phyloP scores from a whole-genome alignment of 2,113 vertebrate species.

The Dicerorhinus sumatrensis region DNA sequence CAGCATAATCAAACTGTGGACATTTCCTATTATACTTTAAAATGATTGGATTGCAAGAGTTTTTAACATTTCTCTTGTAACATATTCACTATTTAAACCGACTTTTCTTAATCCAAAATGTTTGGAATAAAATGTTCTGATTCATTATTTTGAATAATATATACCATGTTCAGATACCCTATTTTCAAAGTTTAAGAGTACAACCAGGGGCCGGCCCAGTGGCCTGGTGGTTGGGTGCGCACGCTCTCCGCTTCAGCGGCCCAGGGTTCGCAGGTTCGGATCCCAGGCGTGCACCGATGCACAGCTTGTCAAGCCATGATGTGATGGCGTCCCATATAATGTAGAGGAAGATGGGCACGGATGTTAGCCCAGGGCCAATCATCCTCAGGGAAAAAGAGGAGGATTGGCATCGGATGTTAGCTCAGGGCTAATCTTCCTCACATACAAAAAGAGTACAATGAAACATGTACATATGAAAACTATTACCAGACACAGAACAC shows the following conservation, averaged over 20 bases:
- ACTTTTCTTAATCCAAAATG: not conserved
- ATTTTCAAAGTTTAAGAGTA: slow-evolving; percentile 8
- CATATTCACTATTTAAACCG: not conserved
- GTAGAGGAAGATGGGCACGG: no score
- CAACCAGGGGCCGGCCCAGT: not conserved
- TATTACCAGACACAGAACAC: not conserved
- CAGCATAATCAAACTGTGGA: not conserved
- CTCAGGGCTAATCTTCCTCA: no score
- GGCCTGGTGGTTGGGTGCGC: no score
- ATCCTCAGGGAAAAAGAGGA: no score
- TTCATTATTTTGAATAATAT: slow-evolving; percentile 29
- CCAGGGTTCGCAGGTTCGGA: no score
- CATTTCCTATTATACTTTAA: not conserved
- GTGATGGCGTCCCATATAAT: no score
- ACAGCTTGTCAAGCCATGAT: no score
- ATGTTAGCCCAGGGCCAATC: no score
- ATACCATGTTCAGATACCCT: not conserved
- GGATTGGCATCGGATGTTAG: no score
- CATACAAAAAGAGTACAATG: not conserved
- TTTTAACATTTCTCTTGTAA: not conserved
- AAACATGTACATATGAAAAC: not conserved
- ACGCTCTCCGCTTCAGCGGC: no score
- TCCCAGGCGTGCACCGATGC: no score
- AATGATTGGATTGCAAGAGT: not conserved
- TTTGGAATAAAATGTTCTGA: not conserved